These are phyloP conservation scores for Oreochromis niloticus DNA, from an alignment of 2,113 vertebrate species.

Conservation along the genomic window DNA sequence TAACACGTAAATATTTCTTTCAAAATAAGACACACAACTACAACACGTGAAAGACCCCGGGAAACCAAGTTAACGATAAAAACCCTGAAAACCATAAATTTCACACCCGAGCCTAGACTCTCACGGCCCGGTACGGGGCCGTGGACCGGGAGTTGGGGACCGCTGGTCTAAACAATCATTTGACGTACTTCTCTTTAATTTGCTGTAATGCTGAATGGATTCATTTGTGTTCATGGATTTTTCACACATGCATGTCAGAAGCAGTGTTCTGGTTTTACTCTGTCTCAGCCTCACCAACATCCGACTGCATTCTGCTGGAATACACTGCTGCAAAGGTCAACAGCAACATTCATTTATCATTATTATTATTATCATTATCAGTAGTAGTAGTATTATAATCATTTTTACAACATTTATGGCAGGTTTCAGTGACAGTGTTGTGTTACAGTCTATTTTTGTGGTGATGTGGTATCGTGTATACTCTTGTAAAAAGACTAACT, in stretches of 20 bases:
- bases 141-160: not conserved
- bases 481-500: not conserved
- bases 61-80: not conserved
- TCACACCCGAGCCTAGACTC: not conserved
- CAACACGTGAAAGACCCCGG: not conserved
- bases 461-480: not conserved
- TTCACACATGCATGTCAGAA: not conserved
- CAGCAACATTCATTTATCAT: not conserved
- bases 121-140: not conserved
- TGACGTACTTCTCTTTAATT: not conserved
- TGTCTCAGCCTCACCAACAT: not conserved
- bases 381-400: not conserved
- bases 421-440: not conserved
- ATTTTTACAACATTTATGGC: not conserved
- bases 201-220: not conserved
- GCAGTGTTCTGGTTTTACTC: not conserved
- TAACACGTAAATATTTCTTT: rapidly evolving
- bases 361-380: rapidly evolving
- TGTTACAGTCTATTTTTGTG: not conserved
- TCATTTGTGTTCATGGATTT: not conserved
- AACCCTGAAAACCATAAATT: not conserved
- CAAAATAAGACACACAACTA: not conserved
- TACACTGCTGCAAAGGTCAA: not conserved
- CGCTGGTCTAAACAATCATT: not conserved
- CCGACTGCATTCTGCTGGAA: not conserved